Evolutionary conservation across 2,113 vertebrate genomes (phyloP).

Genomic region (Equus przewalskii): DNA sequence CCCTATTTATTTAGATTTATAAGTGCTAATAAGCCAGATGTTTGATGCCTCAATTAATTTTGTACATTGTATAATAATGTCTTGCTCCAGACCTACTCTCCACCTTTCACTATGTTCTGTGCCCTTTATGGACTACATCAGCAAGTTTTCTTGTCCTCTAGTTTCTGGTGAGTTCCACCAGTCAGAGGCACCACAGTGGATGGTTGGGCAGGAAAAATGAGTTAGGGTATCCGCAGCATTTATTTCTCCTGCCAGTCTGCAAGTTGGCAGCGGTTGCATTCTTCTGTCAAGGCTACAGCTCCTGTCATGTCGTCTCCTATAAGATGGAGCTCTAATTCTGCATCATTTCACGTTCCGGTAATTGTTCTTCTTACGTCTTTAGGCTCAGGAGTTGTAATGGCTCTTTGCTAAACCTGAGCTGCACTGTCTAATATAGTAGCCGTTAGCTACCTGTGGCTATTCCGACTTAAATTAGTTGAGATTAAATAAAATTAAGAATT

Average conservation of each 20-base stretch:
- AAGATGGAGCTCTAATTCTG: neutral
- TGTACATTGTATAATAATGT: neutral
- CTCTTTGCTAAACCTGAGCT: neutral
- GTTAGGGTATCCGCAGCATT: neutral
- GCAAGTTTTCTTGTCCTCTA: slow-evolving; percentile 8
- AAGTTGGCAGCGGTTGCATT: neutral
- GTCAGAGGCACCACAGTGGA: neutral
- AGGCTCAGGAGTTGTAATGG: slow-evolving; percentile 12
- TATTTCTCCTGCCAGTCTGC: neutral
- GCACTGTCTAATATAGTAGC: neutral
- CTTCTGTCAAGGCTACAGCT: neutral
- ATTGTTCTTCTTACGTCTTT: neutral
- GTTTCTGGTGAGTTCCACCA: slow-evolving; percentile 25
- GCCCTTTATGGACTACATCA: neutral
- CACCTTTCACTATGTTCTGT: neutral
- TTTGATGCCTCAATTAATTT: neutral
- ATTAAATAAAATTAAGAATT: slow-evolving; percentile 49
- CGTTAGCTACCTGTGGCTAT: neutral
- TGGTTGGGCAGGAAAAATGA: neutral
- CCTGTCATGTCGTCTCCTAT: neutral
- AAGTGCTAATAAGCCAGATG: neutral
- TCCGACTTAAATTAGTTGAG: neutral
- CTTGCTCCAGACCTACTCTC: neutral
- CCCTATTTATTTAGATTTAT: slow-evolving; percentile 39
- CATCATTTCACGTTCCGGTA: neutral